These are phyloP conservation scores for Dicrurus megarhynchus DNA, from an alignment of 2,113 vertebrate genomes.

Conservation along the genomic window DNA sequence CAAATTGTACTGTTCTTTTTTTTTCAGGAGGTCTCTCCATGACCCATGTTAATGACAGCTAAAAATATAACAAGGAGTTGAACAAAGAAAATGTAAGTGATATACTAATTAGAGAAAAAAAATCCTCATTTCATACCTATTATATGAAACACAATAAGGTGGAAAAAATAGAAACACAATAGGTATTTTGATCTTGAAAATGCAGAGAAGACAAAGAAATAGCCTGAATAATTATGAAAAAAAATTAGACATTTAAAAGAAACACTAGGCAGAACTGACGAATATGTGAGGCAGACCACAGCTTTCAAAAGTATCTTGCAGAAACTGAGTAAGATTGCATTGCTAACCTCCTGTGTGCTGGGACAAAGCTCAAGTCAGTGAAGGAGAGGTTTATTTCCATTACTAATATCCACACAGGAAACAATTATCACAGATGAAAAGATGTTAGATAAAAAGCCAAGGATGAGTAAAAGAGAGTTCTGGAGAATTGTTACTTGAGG, in stretches of 20 bases:
- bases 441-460: background rate
- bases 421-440: background rate
- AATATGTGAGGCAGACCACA: background rate
- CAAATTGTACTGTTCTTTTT: background rate
- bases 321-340: background rate
- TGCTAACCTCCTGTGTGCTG: background rate
- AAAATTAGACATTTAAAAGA: background rate
- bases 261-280: background rate
- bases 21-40: background rate
- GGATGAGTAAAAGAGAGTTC: background rate
- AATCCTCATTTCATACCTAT: background rate
- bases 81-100: background rate
- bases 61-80: background rate
- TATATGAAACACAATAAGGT: background rate
- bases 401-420: background rate
- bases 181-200: background rate
- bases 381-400: background rate
- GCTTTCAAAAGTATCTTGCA: background rate
- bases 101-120: background rate
- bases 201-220: background rate
- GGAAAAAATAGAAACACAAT: background rate
- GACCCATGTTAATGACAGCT: background rate
- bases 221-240: background rate
- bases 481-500: background rate
- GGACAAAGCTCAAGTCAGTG: background rate